Conservation (phyloP, 2,797 vertebrate species). For the Pogoniulus pusillus region DNA sequence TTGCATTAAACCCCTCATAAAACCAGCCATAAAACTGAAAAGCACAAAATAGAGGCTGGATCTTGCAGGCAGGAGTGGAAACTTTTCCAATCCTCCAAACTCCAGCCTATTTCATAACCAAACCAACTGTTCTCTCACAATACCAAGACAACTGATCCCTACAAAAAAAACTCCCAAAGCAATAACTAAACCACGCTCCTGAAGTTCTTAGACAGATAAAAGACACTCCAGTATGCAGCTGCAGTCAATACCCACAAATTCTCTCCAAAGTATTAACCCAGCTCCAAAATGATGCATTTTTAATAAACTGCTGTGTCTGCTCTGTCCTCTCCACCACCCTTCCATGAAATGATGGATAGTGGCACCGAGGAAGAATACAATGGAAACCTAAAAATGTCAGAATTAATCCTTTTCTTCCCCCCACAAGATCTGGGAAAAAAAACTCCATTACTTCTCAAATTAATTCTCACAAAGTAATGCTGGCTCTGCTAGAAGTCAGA, state of each 20-base stretch:
- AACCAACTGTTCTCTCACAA: neutral
- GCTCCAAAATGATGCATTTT: neutral
- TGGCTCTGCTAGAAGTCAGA: slow-evolving; percentile 40
- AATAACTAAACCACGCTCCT: neutral
- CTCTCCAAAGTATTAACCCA: neutral
- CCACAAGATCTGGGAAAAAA: neutral
- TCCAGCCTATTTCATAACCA: neutral
- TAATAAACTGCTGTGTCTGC: neutral
- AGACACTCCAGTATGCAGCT: neutral
- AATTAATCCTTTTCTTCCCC: slow-evolving; percentile 17
- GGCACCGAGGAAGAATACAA: neutral
- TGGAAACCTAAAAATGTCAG: slow-evolving; percentile 8
- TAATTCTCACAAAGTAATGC: slow-evolving; percentile 19
- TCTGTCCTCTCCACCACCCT: neutral
- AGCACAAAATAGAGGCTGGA: neutral
- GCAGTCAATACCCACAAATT: neutral
- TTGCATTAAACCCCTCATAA: slow-evolving; percentile 71
- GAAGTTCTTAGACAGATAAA: neutral
- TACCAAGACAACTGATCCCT: neutral
- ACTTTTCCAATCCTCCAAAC: slow-evolving; percentile 16
- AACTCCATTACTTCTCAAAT: slow-evolving; percentile 17
- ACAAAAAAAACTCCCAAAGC: neutral
- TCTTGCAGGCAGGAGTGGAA: neutral
- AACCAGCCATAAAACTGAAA: slow-evolving; percentile 59
- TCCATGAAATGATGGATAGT: neutral